Percentiles rank a stretch among this genome's conserved stretches.
phyloP scores from a whole-genome alignment of 2,888 invertebrate species.

The Drosophila birchii region DNA sequence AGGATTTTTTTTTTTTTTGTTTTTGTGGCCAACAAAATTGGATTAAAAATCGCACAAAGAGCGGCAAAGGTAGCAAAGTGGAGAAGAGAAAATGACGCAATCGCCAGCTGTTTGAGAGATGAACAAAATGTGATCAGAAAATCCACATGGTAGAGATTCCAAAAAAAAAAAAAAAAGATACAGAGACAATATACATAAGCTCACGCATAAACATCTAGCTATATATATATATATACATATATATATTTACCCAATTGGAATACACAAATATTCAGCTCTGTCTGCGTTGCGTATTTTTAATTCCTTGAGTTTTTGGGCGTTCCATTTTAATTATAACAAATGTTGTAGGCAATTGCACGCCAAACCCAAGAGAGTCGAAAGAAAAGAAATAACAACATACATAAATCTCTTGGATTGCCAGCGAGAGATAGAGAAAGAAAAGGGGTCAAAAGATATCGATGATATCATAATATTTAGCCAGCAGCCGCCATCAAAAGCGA shows the following conservation, averaged over 20 bases:
- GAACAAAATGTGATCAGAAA: conserved; percentile 33
- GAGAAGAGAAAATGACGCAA: conserved; percentile 53
- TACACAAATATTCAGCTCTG: conserved; percentile 17
- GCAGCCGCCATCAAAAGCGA: conserved; percentile 13
- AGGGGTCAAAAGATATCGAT: conserved; percentile 23
- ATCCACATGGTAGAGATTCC: conserved; percentile 41
- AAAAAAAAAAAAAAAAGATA: conserved; percentile 23
- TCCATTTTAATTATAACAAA: conserved; percentile 56
- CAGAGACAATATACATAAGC: conserved; percentile 35
- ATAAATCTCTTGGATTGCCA: conserved; percentile 50
- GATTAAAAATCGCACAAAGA: conserved; percentile 24
- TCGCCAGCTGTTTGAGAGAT: conserved; percentile 47
- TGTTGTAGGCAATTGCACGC: conserved; percentile 43
- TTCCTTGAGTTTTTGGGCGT: conserved; percentile 48
- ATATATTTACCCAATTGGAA: conserved; percentile 45
- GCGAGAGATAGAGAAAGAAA: neutral
- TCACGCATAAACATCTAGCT: conserved; percentile 18
- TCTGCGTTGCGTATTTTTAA: conserved; percentile 26
- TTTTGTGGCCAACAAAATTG: conserved; percentile 23
- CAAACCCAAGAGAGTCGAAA: conserved; percentile 12
- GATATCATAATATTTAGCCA: conserved; percentile 32
- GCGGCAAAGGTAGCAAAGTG: conserved; percentile 1
- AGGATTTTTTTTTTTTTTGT: conserved; percentile 9
- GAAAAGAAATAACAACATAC: conserved; percentile 11
- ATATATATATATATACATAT: neutral